A percentile compares a stretch with the other conserved stretches of the same genome.
phyloP scores from a whole-genome alignment of 2,888 invertebrate species.

The Epirrhoe tristata region DNA sequence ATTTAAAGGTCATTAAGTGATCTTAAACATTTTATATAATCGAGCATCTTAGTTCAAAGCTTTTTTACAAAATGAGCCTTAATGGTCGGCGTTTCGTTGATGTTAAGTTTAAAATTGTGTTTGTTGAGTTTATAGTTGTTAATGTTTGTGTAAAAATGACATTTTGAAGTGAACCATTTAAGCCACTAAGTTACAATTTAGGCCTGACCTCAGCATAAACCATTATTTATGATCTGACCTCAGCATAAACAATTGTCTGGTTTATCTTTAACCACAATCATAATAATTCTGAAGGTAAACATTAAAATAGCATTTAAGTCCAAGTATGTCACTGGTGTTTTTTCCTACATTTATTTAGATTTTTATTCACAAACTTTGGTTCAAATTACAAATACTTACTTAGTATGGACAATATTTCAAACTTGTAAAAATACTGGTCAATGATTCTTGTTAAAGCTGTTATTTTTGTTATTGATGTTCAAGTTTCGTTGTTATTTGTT shows the following conservation, averaged over 20 bases:
- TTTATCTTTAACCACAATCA: background rate
- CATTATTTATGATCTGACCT: too few species aligned
- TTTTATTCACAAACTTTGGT: too few species aligned
- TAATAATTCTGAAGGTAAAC: background rate
- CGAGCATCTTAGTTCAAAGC: constrained; percentile 45
- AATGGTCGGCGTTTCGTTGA: constrained; percentile 79
- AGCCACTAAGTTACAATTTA: background rate
- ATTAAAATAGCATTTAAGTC: background rate
- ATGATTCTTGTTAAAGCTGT: constrained; percentile 12
- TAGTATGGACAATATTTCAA: too few species aligned
- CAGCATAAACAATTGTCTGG: too few species aligned
- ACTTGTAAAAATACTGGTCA: background rate
- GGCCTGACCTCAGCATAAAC: too few species aligned
- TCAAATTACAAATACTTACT: too few species aligned
- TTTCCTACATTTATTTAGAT: background rate
- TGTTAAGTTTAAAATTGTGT: constrained; percentile 59
- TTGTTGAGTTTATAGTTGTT: constrained; percentile 52
- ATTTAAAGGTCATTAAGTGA: constrained; percentile 24
- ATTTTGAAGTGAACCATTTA: background rate
- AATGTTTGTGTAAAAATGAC: background rate
- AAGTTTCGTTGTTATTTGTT: constrained; percentile 36
- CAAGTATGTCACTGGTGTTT: background rate
- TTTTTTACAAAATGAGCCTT: constrained; percentile 65
- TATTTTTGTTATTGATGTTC: constrained; percentile 34
- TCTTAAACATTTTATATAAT: constrained; percentile 32